phyloP scores from a whole-genome alignment of 2,113 vertebrate species.

The Coregonus clupeaformis region DNA sequence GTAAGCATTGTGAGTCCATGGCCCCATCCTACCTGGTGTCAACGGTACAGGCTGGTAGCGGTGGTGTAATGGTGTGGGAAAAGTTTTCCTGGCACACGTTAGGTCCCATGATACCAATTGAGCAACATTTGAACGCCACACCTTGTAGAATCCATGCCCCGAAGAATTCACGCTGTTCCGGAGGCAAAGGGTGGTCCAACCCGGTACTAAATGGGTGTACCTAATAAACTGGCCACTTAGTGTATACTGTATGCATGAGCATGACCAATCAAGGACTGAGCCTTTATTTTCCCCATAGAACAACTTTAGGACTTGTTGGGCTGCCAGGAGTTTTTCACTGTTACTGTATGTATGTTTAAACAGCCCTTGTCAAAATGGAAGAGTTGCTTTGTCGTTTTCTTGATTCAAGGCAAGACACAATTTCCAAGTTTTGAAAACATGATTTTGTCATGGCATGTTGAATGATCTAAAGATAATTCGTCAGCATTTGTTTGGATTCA shows the following conservation, averaged over 20 bases:
- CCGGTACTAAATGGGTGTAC: too few relatives aligned
- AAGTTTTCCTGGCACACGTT: too few relatives aligned
- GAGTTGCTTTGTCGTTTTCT: neutral
- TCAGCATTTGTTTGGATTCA: constrained; percentile 9
- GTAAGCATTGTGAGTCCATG: too few relatives aligned
- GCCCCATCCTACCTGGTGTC: too few relatives aligned
- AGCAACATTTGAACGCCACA: too few relatives aligned
- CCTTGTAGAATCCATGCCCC: too few relatives aligned
- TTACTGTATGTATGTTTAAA: neutral
- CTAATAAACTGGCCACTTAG: neutral
- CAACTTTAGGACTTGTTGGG: neutral
- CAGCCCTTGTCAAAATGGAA: neutral
- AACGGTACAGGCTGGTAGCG: too few relatives aligned
- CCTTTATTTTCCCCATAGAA: neutral
- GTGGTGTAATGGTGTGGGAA: too few relatives aligned
- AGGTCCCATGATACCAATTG: too few relatives aligned
- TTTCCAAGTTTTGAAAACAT: neutral
- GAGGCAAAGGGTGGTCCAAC: too few relatives aligned
- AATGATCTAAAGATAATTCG: too few relatives aligned
- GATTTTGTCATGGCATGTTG: neutral
- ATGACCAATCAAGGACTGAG: neutral
- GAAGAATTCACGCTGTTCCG: too few relatives aligned
- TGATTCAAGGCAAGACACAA: neutral
- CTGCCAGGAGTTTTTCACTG: neutral
- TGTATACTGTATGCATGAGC: neutral